Conservation (phyloP, 2,888 invertebrate genomes). For the Dusona sp. region DNA sequence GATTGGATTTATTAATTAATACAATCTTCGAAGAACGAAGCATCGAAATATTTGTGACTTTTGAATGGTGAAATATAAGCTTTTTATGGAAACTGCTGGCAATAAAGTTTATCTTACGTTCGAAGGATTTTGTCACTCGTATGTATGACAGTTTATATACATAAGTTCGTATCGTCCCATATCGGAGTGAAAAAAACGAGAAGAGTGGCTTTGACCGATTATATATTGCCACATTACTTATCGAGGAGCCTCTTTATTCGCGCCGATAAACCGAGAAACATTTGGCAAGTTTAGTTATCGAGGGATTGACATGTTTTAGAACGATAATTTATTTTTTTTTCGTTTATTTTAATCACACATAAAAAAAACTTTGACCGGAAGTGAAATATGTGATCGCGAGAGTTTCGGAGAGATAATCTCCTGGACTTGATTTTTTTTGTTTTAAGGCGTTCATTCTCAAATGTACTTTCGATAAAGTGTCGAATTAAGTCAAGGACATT, state of each 20-base stretch:
- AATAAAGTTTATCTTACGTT: constrained; percentile 17
- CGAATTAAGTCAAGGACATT: neutral
- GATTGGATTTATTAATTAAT: neutral
- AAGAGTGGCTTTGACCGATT: constrained; percentile 22
- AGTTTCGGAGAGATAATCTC: constrained; percentile 36
- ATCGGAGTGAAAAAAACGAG: neutral
- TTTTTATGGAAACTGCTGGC: constrained; percentile 29
- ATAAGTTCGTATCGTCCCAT: neutral
- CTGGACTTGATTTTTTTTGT: neutral
- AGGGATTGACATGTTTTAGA: constrained; percentile 10
- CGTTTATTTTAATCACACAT: neutral
- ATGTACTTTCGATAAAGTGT: neutral
- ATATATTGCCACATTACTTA: constrained; percentile 15
- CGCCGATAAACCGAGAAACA: neutral
- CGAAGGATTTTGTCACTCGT: constrained; percentile 26
- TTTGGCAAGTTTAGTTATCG: constrained; percentile 10
- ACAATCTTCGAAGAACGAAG: neutral
- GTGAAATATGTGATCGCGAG: constrained; percentile 45
- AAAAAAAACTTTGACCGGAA: neutral
- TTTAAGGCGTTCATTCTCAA: neutral
- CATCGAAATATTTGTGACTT: neutral
- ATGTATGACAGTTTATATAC: neutral
- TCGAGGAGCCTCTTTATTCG: neutral
- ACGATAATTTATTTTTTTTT: constrained; percentile 6
- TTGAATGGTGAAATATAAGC: neutral